Base-by-base conservation (phyloP, 2,797 vertebrate species). In the Cossypha caffra region DNA sequence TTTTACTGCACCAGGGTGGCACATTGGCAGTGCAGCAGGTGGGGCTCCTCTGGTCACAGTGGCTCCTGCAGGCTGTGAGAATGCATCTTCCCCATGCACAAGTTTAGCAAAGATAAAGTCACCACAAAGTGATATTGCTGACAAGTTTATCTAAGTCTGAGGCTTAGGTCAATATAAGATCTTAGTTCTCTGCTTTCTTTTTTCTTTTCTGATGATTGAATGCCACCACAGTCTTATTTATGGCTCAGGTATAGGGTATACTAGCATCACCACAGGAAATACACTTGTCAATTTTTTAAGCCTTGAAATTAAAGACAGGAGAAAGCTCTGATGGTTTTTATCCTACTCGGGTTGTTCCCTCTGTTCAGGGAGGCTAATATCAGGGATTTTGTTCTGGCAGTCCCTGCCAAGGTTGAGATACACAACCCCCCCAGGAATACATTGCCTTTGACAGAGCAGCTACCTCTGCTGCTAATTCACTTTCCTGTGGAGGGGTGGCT, bases 271-370 rank as follows among this genome's bases (percentile, higher is more conserved):
- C 1, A 0, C 94, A 95, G 82, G 91, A 95, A 95, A 95, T 48
- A 78, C 55, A 69, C 85, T 94, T 94, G 79, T 88, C 92, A 94
- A 83, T 87, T 96, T 96, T 94, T 93, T 75, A 93, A 93, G 80
- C 82, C 94, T 96, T 95, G 94, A 95, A 96, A 95, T 95, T 93
- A 95, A 93, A 95, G 87, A 94, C 74, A 67, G 73, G 79, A 90
- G 76, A 88, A 95, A 94, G 73, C 80, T 86, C 76, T 91, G 85
- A 88, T 92, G 71, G 58, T 35, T 92, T 95, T 95, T 94, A 88
- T 91, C 87, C 86, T 86, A 1, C 66, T 91, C 66, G 9, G 89
- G 88, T 78, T 92, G 61, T 85, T 94, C 63, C 55, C 37, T 84
- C 61, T 0, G 0, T 89, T 96, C 85, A 54, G 55, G 40, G 67